phyloP scores from a whole-genome alignment of 2,797 vertebrate genomes.

The Mus caroli region DNA sequence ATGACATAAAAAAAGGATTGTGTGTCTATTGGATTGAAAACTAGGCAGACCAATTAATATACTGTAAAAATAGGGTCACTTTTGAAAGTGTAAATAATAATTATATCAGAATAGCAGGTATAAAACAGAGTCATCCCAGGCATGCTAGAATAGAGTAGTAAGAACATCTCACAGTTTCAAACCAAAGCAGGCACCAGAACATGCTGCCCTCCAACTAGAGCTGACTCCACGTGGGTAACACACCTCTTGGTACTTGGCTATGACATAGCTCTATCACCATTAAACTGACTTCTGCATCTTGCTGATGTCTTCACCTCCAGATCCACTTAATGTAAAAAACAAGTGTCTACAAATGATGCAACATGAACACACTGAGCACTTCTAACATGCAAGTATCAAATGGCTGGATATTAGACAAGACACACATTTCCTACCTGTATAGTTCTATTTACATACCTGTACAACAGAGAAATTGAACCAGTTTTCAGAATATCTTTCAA shows the following conservation, averaged over 20 bases:
- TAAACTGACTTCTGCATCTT: background rate
- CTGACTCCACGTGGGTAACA: background rate
- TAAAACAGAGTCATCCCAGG: background rate
- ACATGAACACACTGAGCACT: background rate
- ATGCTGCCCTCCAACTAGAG: too few relatives aligned
- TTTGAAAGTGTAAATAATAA: background rate
- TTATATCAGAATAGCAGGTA: background rate
- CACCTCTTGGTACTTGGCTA: background rate
- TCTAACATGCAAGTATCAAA: background rate
- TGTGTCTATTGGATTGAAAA: background rate
- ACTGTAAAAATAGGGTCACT: background rate
- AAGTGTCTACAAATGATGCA: background rate
- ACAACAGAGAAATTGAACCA: background rate
- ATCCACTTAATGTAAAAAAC: background rate
- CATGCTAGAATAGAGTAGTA: too few relatives aligned
- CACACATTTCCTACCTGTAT: background rate
- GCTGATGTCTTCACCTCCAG: too few relatives aligned
- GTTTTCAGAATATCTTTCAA: conserved; percentile 15
- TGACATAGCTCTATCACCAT: too few relatives aligned
- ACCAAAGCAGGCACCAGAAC: background rate
- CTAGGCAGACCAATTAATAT: background rate
- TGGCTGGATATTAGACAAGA: background rate
- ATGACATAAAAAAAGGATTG: background rate
- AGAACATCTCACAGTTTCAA: background rate
- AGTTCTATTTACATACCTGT: background rate